Conservation (phyloP, 2,113 vertebrate species). For the Mesitornis unicolor region DNA sequence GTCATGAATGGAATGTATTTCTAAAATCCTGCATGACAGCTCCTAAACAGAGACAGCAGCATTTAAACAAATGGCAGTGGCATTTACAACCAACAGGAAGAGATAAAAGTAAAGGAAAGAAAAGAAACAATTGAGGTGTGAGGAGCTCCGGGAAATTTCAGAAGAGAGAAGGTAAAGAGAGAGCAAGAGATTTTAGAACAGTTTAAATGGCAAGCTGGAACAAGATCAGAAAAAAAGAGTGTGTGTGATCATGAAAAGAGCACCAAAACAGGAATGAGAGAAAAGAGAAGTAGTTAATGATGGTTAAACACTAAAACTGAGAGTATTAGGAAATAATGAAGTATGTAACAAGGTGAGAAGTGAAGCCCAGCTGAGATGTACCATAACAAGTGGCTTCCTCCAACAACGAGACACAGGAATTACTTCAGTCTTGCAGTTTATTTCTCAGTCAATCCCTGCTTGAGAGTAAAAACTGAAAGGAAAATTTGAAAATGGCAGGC, state of each 20-base stretch:
- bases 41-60: neutral
- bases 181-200: neutral
- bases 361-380: neutral
- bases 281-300: neutral
- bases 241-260: neutral
- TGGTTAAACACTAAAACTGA: neutral
- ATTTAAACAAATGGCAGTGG: neutral
- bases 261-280: neutral
- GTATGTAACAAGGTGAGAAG: neutral
- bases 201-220: neutral
- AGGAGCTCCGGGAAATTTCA: neutral
- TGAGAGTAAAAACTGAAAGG: neutral
- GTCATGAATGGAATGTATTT: neutral
- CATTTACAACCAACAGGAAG: neutral
- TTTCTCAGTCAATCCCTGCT: constrained; percentile 15
- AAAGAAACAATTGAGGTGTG: neutral
- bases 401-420: neutral
- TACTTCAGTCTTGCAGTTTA: neutral
- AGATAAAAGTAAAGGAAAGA: neutral
- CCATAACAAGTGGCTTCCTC: neutral
- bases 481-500: neutral
- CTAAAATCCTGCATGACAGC: neutral
- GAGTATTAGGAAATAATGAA: neutral
- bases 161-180: neutral
- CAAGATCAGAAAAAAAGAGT: neutral